Conservation (phyloP, 2,113 vertebrate genomes). For the Takifugu bimaculatus region DNA sequence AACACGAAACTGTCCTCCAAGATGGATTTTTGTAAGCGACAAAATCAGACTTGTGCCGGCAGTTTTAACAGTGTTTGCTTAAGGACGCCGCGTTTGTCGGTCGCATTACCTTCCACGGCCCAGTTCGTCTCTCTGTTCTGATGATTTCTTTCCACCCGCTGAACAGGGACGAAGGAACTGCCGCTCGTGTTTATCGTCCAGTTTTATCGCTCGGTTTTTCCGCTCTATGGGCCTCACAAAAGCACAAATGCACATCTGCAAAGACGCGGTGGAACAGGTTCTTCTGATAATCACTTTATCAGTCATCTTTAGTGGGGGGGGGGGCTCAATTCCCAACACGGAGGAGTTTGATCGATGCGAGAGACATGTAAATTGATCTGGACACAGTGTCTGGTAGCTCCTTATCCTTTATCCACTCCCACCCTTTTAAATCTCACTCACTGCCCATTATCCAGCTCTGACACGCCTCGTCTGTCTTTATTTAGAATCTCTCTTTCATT, state of each 20-base stretch:
- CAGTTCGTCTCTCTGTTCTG: constrained; percentile 7
- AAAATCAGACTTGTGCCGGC: constrained; percentile 4
- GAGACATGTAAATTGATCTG: constrained; percentile 71
- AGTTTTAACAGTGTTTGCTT: constrained; percentile 36
- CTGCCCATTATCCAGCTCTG: constrained; percentile 37
- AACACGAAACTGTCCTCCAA: neutral
- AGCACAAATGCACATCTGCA: neutral
- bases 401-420: constrained; percentile 50
- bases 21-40: neutral
- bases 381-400: constrained; percentile 55
- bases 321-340: constrained; percentile 49
- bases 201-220: constrained; percentile 30
- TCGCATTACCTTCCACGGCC: constrained; percentile 29
- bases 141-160: constrained; percentile 25
- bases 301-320: constrained; percentile 59
- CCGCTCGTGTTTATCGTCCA: constrained; percentile 18
- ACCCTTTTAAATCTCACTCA: constrained; percentile 34
- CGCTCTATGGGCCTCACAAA: constrained; percentile 22
- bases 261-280: constrained; percentile 25
- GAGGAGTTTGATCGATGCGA: constrained; percentile 68
- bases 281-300: constrained; percentile 67
- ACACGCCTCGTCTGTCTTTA: constrained; percentile 15
- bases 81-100: constrained; percentile 2
- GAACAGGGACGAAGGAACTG: constrained; percentile 12
- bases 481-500: constrained; percentile 7